Evolutionary conservation across 2,113 vertebrate species (phyloP).

Genomic region (Melanotaenia duboulayi): DNA sequence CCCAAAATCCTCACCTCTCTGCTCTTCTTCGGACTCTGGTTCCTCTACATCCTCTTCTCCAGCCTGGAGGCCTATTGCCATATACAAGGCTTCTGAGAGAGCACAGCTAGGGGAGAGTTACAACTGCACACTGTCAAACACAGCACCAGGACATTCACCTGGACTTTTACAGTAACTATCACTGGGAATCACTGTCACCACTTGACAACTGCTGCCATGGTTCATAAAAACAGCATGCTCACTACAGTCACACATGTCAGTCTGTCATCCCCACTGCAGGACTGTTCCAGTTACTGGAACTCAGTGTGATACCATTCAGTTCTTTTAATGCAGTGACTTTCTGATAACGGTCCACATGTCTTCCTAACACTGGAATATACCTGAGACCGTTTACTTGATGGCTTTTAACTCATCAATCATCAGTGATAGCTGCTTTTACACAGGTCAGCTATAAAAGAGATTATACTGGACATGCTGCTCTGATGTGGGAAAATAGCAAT

Average conservation of each 20-base stretch:
- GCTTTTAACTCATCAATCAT: slow-evolving; percentile 13
- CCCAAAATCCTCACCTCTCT: slow-evolving; percentile 85
- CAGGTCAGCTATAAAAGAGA: slow-evolving; percentile 7
- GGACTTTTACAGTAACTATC: slow-evolving; percentile 15
- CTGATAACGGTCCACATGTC: slow-evolving; percentile 4
- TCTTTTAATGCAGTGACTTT: slow-evolving; percentile 11
- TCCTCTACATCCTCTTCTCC: slow-evolving; percentile 91
- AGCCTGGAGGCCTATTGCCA: slow-evolving; percentile 94
- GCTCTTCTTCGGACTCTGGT: slow-evolving; percentile 89
- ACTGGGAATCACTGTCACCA: slow-evolving; percentile 23
- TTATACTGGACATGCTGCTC: background rate
- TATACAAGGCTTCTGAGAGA: slow-evolving; percentile 88
- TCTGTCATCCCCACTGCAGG: slow-evolving; percentile 23
- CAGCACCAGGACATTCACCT: slow-evolving; percentile 39
- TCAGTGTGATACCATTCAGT: slow-evolving; percentile 10
- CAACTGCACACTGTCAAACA: slow-evolving; percentile 18
- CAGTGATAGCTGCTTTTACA: slow-evolving; percentile 17
- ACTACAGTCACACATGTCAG: slow-evolving; percentile 12
- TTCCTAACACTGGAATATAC: slow-evolving; percentile 26
- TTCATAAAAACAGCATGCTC: slow-evolving; percentile 20
- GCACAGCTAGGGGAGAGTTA: slow-evolving; percentile 4
- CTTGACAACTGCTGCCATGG: slow-evolving; percentile 61
- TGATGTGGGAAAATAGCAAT: background rate
- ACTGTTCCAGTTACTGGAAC: slow-evolving; percentile 24
- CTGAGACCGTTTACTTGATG: slow-evolving; percentile 5